Conservation (phyloP, 2,113 vertebrate genomes). For the Chlamydotis undulata region DNA sequence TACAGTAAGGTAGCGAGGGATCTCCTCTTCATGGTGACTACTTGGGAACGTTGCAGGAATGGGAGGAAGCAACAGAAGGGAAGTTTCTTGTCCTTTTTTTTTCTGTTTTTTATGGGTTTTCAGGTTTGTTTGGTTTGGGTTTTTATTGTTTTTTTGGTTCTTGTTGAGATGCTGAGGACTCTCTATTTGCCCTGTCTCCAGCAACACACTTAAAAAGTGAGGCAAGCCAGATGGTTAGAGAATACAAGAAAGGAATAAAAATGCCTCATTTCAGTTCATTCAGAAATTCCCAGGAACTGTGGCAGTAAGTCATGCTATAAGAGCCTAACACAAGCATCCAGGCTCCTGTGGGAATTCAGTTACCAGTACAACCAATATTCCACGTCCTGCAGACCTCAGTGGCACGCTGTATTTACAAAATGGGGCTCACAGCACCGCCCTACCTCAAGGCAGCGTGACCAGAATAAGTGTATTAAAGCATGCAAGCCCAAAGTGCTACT, state of each 20-base stretch:
- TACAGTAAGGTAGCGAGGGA: neutral
- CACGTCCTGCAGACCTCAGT: conserved; percentile 2
- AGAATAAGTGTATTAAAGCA: neutral
- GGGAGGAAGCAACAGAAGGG: neutral
- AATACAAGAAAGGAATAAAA: conserved; percentile 23
- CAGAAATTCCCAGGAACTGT: conserved; percentile 32
- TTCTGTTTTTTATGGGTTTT: neutral
- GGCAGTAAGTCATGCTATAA: neutral
- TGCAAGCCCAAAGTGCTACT: conserved; percentile 6
- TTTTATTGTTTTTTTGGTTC: neutral
- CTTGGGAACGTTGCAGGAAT: neutral
- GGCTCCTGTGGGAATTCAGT: neutral
- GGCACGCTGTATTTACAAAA: neutral
- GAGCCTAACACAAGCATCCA: neutral
- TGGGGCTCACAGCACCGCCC: neutral
- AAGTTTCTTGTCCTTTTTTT: neutral
- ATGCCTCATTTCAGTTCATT: neutral
- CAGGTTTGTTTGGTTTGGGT: neutral
- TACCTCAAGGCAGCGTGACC: neutral
- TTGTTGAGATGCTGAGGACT: neutral
- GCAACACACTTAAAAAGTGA: neutral
- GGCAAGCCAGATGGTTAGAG: neutral
- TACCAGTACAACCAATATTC: conserved; percentile 9
- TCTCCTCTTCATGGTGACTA: neutral
- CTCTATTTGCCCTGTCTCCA: neutral